Conservation (phyloP, 2,888 invertebrate species). For the Cataglyphis albicans region DNA sequence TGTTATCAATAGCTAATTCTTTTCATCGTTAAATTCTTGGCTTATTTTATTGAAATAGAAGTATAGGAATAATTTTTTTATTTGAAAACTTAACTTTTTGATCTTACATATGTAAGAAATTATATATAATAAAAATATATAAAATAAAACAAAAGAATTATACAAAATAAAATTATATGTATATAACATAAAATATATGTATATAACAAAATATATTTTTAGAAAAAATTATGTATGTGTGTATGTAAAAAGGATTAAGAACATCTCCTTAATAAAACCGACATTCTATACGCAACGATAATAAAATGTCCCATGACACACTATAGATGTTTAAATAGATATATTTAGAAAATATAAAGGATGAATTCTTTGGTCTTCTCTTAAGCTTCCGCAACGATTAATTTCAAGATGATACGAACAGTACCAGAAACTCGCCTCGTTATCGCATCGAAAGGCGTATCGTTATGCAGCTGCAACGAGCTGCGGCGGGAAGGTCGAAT, state of each 20-base stretch:
- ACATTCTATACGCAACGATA: background rate
- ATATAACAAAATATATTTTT: no score
- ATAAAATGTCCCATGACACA: background rate
- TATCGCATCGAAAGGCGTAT: slow-evolving; percentile 23
- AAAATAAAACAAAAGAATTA: no score
- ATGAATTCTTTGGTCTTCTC: background rate
- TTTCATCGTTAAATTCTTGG: background rate
- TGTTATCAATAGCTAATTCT: background rate
- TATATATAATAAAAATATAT: background rate
- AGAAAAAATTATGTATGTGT: background rate
- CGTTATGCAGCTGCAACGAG: background rate
- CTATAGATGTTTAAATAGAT: background rate
- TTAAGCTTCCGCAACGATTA: background rate
- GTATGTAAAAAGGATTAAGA: background rate
- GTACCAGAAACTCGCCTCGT: slow-evolving; percentile 1
- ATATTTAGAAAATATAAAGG: background rate
- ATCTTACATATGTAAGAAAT: background rate
- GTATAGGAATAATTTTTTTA: background rate
- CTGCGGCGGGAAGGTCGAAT: slow-evolving; percentile 62
- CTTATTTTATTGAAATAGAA: background rate
- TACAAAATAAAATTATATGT: background rate
- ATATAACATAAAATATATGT: background rate
- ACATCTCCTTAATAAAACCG: background rate
- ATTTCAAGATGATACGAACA: background rate
- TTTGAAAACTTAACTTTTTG: background rate